A percentile compares a stretch with the other conserved stretches of the same genome.
Conservation (phyloP, 92 coral and sea anemone species). For the Palythoa grandis region DNA sequence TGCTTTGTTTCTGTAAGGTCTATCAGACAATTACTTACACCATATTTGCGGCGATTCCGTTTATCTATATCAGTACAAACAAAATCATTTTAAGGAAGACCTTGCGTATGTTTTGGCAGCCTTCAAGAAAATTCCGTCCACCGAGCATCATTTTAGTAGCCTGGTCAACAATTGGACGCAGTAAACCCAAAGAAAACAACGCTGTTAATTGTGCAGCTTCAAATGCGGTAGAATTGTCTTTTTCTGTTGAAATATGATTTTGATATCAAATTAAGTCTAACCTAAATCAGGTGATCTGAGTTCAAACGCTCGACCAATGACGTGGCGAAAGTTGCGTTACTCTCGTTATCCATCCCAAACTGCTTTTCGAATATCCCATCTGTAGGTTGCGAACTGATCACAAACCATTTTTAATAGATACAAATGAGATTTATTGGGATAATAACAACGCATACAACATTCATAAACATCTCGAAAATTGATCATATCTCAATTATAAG, state of each 20-base stretch:
- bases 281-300: too few relatives aligned
- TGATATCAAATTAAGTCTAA: too few relatives aligned
- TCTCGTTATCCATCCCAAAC: too few relatives aligned
- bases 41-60: conserved; percentile 32
- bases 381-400: too few relatives aligned
- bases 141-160: conserved; percentile 30
- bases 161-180: conserved; percentile 38
- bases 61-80: conserved; percentile 37
- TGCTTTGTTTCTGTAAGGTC: conserved; percentile 10
- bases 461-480: too few relatives aligned
- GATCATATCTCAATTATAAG: too few relatives aligned
- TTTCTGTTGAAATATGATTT: conserved; percentile 12
- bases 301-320: too few relatives aligned
- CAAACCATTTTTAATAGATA: too few relatives aligned
- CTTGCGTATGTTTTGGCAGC: conserved; percentile 7
- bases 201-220: background rate
- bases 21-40: conserved; percentile 37
- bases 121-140: background rate
- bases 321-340: too few relatives aligned
- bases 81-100: conserved; percentile 21
- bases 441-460: too few relatives aligned
- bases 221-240: background rate
- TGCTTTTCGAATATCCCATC: too few relatives aligned
- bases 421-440: too few relatives aligned
- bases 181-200: background rate